These are phyloP conservation scores for Papilio xuthus DNA, from an alignment of 1,140 invertebrate species.

Conservation along the genomic window DNA sequence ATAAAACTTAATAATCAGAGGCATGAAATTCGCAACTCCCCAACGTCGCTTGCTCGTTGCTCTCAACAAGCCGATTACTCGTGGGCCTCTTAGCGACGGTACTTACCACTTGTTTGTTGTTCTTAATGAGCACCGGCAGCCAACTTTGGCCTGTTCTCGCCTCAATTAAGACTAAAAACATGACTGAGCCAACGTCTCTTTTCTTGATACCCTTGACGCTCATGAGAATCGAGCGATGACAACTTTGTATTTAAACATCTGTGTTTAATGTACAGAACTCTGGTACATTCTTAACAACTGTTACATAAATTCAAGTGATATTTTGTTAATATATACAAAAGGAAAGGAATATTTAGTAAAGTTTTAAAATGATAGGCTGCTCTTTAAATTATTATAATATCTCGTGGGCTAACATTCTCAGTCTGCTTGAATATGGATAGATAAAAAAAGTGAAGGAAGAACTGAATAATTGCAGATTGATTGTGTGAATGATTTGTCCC, in stretches of 20 bases:
- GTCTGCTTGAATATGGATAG: too few relatives aligned
- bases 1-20: conserved; percentile 10
- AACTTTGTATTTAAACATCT: background rate
- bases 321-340: too few relatives aligned
- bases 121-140: conserved; percentile 77
- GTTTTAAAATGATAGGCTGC: too few relatives aligned
- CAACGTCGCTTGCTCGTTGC: conserved; percentile 41
- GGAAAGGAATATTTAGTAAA: too few relatives aligned
- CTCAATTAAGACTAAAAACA: conserved; percentile 79
- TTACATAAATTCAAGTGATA: too few relatives aligned
- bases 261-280: background rate
- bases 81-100: conserved; percentile 56
- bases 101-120: conserved; percentile 79
- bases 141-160: conserved; percentile 73
- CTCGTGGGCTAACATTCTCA: too few relatives aligned
- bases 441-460: too few relatives aligned
- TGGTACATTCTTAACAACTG: background rate
- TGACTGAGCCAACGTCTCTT: conserved; percentile 57
- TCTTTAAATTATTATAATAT: too few relatives aligned
- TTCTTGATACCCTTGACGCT: conserved; percentile 44
- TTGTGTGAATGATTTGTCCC: too few relatives aligned
- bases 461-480: too few relatives aligned
- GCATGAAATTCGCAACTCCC: background rate
- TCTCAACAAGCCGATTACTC: conserved; percentile 63
- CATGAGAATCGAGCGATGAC: background rate